Base-by-base conservation (phyloP, 2,888 invertebrate species). In the Pristionchus arcanus region DNA sequence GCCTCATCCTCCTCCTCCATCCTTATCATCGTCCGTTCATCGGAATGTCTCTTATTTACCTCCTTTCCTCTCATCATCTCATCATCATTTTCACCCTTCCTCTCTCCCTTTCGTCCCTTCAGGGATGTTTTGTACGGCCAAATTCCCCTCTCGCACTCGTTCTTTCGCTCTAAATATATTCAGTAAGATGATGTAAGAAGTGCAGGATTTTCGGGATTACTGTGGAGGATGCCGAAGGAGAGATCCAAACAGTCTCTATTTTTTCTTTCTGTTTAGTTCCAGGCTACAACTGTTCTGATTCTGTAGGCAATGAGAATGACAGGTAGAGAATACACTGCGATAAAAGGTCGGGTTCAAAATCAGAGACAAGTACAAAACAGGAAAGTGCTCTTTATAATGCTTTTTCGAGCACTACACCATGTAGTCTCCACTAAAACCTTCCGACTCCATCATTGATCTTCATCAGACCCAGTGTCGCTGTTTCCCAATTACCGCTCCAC, bases 151-250 rank as follows among this genome's bases (percentile, higher is more conserved):
- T 13, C 42, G 42, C 9, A 11, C 42, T 49, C 42, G 42, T 9
- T 42, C 71, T n/a, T n/a, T 9, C 42, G 25, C n/a, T 77, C 77
- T 21, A 77, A 42, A 77, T 77, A 42, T 77, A 42, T 77, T 77
- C 77, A 77, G 77, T 25, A 77, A 77, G 77, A 77, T 77, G 77
- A 77, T 77, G 77, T 77, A 42, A 42, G 37, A 77, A 77, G 77
- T 77, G 77, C 77, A 77, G 77, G 11, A 13, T 9, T 7, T 49
- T 49, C 42, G 42, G 42, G 77, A 77, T 42, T 77, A 77, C 68
- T 13, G 34, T 71, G 63, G 34, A 31, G 16, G 34, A 34, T 1
- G 28, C 11, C 11, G 68, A 31, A 71, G 7, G 34, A 16, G 31
- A 21, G 25, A 63, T 63, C 25, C n/a, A n/a, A n/a, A 63, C 25